These are phyloP conservation scores for Arge pagana DNA, from an alignment of 2,888 invertebrate species.

Conservation along the genomic window DNA sequence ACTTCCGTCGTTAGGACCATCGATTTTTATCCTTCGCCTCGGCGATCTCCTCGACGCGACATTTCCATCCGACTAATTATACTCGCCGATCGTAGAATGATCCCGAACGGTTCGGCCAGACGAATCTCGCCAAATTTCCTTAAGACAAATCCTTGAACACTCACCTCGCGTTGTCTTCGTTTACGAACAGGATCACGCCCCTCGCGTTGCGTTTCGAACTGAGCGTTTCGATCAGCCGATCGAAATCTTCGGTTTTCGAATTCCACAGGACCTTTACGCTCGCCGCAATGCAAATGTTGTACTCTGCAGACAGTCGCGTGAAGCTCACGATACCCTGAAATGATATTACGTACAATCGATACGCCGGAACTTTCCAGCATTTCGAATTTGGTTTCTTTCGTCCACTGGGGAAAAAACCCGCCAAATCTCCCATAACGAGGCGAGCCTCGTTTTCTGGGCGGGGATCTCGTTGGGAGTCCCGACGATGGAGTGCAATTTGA, in stretches of 20 bases:
- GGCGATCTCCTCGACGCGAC: background rate
- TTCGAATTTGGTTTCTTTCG: too few species aligned
- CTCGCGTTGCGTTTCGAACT: slow-evolving; percentile 65
- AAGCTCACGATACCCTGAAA: slow-evolving; percentile 66
- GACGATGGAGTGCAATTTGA: too few species aligned
- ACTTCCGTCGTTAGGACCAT: slow-evolving; percentile 7
- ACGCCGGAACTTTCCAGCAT: too few species aligned
- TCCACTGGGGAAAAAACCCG: too few species aligned
- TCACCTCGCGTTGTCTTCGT: slow-evolving; percentile 71
- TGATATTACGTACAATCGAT: too few species aligned
- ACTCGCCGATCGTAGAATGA: too few species aligned
- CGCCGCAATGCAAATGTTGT: slow-evolving; percentile 63
- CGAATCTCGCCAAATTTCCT: too few species aligned
- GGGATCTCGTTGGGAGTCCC: too few species aligned
- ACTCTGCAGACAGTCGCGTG: slow-evolving; percentile 58
- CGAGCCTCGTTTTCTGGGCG: too few species aligned
- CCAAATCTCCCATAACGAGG: too few species aligned
- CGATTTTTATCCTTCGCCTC: background rate
- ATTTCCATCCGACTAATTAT: background rate
- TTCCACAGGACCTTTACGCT: slow-evolving; percentile 66
- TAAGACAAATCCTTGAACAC: too few species aligned
- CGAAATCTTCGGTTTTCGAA: slow-evolving; percentile 64
- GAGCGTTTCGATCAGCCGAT: slow-evolving; percentile 65
- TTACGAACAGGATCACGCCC: slow-evolving; percentile 72
- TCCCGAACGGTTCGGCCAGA: too few species aligned